phyloP scores from a whole-genome alignment of 2,113 vertebrate genomes.

The Amblyornis subalaris region DNA sequence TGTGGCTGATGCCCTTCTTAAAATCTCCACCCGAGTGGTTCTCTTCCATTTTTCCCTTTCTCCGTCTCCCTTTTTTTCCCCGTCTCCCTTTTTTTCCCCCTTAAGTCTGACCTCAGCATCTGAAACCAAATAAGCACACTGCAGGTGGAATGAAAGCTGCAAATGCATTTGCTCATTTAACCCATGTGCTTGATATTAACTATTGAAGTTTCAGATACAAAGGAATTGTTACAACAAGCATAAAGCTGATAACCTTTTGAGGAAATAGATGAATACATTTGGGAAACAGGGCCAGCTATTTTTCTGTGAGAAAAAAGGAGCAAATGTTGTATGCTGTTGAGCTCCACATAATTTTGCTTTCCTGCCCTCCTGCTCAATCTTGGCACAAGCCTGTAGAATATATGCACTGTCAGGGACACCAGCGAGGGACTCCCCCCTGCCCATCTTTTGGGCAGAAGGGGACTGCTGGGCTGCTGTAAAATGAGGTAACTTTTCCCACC shows the following conservation, averaged over 20 bases:
- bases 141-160: conserved; percentile 48
- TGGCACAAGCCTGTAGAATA: not conserved
- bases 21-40: not conserved
- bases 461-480: not conserved
- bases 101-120: conserved; percentile 38
- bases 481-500: not conserved
- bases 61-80: not conserved
- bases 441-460: not conserved
- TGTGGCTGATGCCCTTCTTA: conserved; percentile 25
- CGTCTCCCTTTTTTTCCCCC: not conserved
- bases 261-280: conserved; percentile 46
- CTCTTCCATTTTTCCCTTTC: not conserved
- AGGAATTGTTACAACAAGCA: conserved; percentile 24
- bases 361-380: conserved; percentile 48
- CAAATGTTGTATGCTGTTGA: conserved; percentile 39
- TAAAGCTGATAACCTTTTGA: conserved; percentile 44
- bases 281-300: conserved; percentile 43
- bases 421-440: not conserved
- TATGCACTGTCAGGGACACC: not conserved
- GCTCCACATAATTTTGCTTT: conserved; percentile 48
- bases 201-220: conserved; percentile 28
- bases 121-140: conserved; percentile 62
- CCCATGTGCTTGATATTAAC: conserved; percentile 57
- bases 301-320: conserved; percentile 38
- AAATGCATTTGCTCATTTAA: conserved; percentile 60